Evolutionary conservation across 2,113 vertebrate species (phyloP).

Genomic region (Mustela lutreola): DNA sequence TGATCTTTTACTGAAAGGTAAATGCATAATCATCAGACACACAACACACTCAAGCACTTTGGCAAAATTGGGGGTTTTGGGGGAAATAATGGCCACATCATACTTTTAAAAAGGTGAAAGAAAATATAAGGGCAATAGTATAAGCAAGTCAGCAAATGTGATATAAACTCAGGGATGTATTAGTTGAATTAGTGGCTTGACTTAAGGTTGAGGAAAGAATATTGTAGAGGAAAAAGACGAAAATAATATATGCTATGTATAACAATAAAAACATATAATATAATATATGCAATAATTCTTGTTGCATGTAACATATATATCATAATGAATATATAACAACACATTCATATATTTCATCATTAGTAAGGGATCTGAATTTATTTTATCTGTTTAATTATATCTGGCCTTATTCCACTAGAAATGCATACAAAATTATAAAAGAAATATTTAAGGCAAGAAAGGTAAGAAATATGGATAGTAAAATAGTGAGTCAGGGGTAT

Average conservation of each 20-base stretch:
- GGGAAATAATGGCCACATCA: background rate
- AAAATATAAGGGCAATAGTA: background rate
- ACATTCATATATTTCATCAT: background rate
- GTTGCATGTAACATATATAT: background rate
- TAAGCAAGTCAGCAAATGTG: background rate
- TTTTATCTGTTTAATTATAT: constrained; percentile 11
- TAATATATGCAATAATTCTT: background rate
- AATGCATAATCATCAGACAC: background rate
- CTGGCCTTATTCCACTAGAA: background rate
- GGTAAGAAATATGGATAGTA: background rate
- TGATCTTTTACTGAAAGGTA: constrained; percentile 24
- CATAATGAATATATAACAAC: background rate
- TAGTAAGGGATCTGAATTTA: background rate
- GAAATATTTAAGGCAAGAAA: background rate
- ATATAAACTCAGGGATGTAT: background rate
- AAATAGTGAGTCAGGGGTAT: background rate
- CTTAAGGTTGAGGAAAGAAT: background rate
- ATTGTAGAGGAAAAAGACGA: background rate
- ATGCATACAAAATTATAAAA: background rate
- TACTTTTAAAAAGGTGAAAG: constrained; percentile 9
- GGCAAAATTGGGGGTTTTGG: background rate
- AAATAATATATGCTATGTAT: background rate
- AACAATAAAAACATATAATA: background rate
- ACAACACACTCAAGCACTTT: background rate
- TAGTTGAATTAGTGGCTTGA: background rate